Percentiles rank a stretch among this genome's conserved stretches.
phyloP scores from a whole-genome alignment of 2,888 invertebrate species.

The Dermolepida albohirtum region DNA sequence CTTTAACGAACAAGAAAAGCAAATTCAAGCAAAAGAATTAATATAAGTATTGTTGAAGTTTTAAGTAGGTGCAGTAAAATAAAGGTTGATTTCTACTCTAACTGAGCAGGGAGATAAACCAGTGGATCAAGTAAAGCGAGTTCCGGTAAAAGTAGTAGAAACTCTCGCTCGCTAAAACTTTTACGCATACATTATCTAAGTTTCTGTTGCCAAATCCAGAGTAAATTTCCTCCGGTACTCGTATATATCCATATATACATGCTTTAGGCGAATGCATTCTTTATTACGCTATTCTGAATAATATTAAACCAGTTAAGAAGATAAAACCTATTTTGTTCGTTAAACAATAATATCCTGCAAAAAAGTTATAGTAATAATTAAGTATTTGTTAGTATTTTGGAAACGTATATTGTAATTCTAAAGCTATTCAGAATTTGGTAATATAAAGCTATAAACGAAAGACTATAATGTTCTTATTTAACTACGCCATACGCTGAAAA shows the following conservation, averaged over 20 bases:
- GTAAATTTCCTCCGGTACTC: constrained; percentile 1
- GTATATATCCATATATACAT: constrained; percentile 5
- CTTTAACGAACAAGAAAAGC: too few relatives aligned
- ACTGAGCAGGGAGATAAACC: constrained; percentile 5
- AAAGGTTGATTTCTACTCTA: constrained; percentile 9
- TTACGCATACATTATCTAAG: constrained; percentile 31
- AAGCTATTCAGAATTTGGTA: too few relatives aligned
- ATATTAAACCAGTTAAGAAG: neutral
- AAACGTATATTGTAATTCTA: too few relatives aligned
- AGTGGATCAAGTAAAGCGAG: constrained; percentile 17
- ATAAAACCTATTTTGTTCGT: neutral
- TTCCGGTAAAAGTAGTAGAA: constrained; percentile 10
- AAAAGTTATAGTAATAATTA: too few relatives aligned
- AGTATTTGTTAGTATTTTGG: too few relatives aligned
- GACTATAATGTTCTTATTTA: too few relatives aligned
- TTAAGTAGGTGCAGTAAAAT: constrained; percentile 5
- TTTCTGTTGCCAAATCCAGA: constrained; percentile 4
- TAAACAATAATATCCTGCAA: neutral
- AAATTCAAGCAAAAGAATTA: too few relatives aligned
- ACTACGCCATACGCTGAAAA: too few relatives aligned
- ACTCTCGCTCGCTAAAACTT: constrained; percentile 14
- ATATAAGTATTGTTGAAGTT: neutral
- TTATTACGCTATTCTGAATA: neutral
- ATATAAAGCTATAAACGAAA: too few relatives aligned
- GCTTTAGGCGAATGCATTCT: constrained; percentile 1